Evolutionary conservation across 2,113 vertebrate genomes (phyloP), one percentile per base, ranked within the genome.

Genomic region (Malurus alboscapulatus): DNA sequence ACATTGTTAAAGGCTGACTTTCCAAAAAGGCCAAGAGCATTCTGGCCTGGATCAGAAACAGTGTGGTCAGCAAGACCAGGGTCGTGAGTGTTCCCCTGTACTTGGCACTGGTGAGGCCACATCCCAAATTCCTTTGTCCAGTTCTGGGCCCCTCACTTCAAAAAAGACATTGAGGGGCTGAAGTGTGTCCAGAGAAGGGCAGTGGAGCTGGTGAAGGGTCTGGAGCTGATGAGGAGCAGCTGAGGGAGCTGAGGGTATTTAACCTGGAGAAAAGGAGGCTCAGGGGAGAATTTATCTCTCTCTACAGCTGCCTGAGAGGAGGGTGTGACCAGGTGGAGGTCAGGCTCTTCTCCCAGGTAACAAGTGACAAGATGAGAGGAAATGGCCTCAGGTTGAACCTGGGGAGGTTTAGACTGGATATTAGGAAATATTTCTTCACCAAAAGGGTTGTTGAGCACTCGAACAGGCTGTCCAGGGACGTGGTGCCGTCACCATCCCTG

Each of bases 171-270:
- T 42, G 74, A 79, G 30, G 21, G 0, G 6, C 34, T 42, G 53
- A 22, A 61, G 13, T 0, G 0, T 0, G 4, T 55, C 47, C 68
- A 80, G 47, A 25, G 36, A 21, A 68, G 7, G 34, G 7, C 25
- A 68, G 2, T 0, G 0, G 9, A 62, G 15, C 3, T 29, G 26
- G 12, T 2, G n/a, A 48, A 91, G 25, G 40, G 14, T 20, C 40
- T 48, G 88, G 53, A 79, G 30, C 17, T 0, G 30, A 3, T 54
- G 40, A 27, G 59, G 34, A 54, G 27, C 13, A 24, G 34, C 47
- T 42, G 54, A 61, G 10, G 67, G 34, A 85, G 14, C 29, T 84
- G 29, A 3, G 25, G 18, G 1, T 34, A 47, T 29, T 61, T 9
- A 10, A 7, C 67, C 30, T 61, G n/a, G 17, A 27, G 45, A 58